Evolutionary conservation across 1,140 invertebrate genomes (phyloP).

Genomic region (Tribolium castaneum): DNA sequence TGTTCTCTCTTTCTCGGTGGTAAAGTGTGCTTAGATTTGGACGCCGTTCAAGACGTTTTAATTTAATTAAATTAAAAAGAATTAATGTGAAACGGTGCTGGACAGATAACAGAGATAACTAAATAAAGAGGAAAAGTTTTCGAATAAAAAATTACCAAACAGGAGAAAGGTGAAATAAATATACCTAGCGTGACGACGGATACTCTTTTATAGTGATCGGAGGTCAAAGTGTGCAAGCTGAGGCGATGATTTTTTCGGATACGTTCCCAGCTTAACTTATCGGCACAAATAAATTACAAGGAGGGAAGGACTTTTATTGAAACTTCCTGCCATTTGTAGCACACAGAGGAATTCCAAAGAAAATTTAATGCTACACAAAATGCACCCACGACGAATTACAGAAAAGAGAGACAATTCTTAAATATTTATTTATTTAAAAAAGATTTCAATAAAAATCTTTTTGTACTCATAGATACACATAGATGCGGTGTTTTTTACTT

Average conservation of each 20-base stretch:
- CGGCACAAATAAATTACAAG: constrained; percentile 6
- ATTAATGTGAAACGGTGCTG: neutral
- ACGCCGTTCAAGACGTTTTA: constrained; percentile 6
- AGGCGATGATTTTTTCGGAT: constrained; percentile 21
- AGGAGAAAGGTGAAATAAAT: constrained; percentile 21
- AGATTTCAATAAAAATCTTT: too few relatives aligned
- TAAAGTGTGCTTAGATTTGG: neutral
- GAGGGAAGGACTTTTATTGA: constrained; percentile 13
- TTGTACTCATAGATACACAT: too few relatives aligned
- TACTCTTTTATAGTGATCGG: constrained; percentile 18
- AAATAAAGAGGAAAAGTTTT: constrained; percentile 13
- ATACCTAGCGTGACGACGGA: constrained; percentile 26
- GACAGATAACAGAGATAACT: neutral
- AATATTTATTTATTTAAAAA: too few relatives aligned
- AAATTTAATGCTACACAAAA: neutral
- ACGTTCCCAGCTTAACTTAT: constrained; percentile 13
- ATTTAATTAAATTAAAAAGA: constrained; percentile 28
- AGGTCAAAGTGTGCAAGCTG: constrained; percentile 9
- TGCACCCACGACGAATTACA: neutral
- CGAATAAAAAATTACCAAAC: constrained; percentile 11
- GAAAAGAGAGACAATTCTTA: too few relatives aligned
- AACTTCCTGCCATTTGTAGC: constrained; percentile 1
- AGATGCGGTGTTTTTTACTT: too few relatives aligned
- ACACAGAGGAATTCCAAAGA: neutral
- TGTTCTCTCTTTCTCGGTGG: neutral